Conservation (phyloP, 2,888 invertebrate genomes). For the Selenia dentaria region DNA sequence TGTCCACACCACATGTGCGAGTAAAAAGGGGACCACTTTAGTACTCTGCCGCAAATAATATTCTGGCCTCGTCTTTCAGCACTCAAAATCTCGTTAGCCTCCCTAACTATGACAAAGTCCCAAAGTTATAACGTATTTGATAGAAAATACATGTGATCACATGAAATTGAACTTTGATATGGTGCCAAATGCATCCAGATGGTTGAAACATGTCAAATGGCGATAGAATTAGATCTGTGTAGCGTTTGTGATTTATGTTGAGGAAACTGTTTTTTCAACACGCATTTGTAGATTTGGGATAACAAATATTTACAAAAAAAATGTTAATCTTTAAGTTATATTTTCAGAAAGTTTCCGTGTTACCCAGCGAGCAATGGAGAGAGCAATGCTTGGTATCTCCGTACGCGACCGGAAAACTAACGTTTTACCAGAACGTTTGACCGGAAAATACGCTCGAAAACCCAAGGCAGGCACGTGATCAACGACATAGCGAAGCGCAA, state of each 20-base stretch:
- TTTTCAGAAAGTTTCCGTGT: no score
- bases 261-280: neutral
- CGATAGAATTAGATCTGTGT: conserved; percentile 7
- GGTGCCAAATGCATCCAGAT: conserved; percentile 24
- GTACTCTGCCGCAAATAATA: conserved; percentile 4
- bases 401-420: no score
- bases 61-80: neutral
- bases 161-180: conserved; percentile 17
- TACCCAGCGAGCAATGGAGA: no score
- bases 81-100: conserved; percentile 2
- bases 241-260: neutral
- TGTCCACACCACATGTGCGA: neutral
- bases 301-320: no score
- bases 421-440: no score
- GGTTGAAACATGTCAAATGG: conserved; percentile 13
- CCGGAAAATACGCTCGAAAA: no score
- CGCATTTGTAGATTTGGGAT: no score
- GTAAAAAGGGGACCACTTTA: neutral
- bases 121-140: neutral
- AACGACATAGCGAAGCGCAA: no score
- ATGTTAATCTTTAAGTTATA: no score
- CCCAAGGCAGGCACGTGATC: no score
- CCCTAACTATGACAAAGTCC: conserved; percentile 4
- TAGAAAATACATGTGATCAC: conserved; percentile 1
- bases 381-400: no score